Percentiles rank a stretch among this genome's conserved stretches.
Evolutionary conservation across 2,113 vertebrate genomes (phyloP).

Genomic region (Serinus canaria): DNA sequence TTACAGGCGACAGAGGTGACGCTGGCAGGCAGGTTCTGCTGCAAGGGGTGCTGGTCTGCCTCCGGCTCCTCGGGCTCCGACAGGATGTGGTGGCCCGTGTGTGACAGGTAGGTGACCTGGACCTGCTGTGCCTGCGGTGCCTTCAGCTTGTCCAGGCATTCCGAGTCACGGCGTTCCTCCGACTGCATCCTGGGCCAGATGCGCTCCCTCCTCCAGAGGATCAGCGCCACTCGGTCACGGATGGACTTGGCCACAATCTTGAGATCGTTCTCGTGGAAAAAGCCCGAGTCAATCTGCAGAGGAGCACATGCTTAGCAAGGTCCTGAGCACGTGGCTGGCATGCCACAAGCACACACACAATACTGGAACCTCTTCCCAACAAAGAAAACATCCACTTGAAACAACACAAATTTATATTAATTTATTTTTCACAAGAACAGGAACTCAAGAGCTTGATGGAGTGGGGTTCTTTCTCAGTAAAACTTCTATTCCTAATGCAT

Average conservation of each 20-base stretch:
- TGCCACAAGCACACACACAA: rapidly evolving
- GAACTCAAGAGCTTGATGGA: background rate
- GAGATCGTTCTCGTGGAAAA: slow-evolving; percentile 93
- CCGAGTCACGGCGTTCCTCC: slow-evolving; percentile 61
- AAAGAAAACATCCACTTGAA: background rate
- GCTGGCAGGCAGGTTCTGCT: slow-evolving; percentile 78
- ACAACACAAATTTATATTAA: rapidly evolving
- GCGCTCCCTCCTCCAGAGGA: slow-evolving; percentile 90
- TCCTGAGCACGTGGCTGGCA: rapidly evolving
- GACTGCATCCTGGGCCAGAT: slow-evolving; percentile 76
- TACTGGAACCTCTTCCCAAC: background rate
- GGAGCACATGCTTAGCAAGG: background rate
- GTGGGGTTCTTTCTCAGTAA: background rate
- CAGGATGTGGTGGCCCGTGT: slow-evolving; percentile 54
- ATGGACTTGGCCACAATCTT: slow-evolving; percentile 97
- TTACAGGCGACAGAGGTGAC: slow-evolving; percentile 84
- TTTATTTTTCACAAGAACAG: background rate
- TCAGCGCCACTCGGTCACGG: slow-evolving; percentile 90
- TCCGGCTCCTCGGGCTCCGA: slow-evolving; percentile 82
- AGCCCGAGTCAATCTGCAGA: slow-evolving; percentile 91
- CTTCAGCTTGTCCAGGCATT: slow-evolving; percentile 69
- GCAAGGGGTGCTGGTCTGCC: slow-evolving; percentile 78
- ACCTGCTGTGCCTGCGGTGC: slow-evolving; percentile 74
- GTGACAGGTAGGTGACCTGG: slow-evolving; percentile 75
- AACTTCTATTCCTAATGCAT: background rate